Evolutionary conservation across 2,113 vertebrate species (phyloP).

Genomic region (Microcebus ravelobensis): DNA sequence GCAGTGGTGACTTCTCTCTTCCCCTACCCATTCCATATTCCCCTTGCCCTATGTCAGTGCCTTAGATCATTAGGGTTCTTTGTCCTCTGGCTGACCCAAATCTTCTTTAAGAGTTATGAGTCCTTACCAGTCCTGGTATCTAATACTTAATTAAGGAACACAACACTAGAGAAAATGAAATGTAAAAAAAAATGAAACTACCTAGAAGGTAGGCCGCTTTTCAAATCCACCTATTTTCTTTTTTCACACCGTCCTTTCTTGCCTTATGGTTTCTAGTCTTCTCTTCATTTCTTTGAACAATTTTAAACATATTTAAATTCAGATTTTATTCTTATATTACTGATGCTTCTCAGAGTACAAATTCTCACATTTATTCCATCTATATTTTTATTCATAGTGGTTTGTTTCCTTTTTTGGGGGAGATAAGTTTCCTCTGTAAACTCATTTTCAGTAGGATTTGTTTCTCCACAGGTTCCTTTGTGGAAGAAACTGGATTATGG

Average conservation of each 20-base stretch:
- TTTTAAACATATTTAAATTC: background rate
- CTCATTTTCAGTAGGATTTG: background rate
- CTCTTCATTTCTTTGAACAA: background rate
- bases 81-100: background rate
- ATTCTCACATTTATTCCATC: background rate
- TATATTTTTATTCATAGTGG: background rate
- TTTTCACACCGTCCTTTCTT: background rate
- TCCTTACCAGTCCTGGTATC: background rate
- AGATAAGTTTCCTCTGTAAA: background rate
- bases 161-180: background rate
- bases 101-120: background rate
- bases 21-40: background rate
- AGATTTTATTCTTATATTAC: background rate
- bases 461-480: background rate
- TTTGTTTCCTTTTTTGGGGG: background rate
- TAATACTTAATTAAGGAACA: background rate
- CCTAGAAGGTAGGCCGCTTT: background rate
- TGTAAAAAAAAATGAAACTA: background rate
- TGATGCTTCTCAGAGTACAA: background rate
- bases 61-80: background rate
- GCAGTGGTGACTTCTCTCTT: background rate
- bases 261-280: constrained; percentile 12
- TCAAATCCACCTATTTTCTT: background rate
- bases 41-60: background rate
- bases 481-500: background rate